A percentile compares a stretch with the other conserved stretches of the same genome.
These are phyloP conservation scores for Coreoperca whiteheadi DNA, from an alignment of 2,113 vertebrate genomes.

Conservation along the genomic window DNA sequence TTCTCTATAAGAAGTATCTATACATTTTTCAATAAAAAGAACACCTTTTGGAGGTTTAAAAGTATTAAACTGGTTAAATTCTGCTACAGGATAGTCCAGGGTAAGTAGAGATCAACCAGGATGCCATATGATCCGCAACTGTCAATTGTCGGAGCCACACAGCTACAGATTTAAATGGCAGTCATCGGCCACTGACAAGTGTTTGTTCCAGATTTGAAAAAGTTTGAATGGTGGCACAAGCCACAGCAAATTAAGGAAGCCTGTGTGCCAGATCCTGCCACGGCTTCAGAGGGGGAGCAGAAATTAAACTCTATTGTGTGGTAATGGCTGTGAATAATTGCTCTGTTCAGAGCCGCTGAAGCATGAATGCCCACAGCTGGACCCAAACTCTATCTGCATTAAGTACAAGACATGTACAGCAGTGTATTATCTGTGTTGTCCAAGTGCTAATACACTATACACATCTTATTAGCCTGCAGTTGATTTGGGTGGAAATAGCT, in stretches of 20 bases:
- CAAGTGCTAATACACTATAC: constrained; percentile 34
- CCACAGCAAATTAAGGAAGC: constrained; percentile 72
- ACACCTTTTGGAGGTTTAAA: neutral
- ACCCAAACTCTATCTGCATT: constrained; percentile 63
- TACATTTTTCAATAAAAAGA: neutral
- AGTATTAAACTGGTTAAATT: neutral
- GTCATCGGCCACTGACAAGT: constrained; percentile 43
- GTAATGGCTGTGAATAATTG: constrained; percentile 81
- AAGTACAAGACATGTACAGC: constrained; percentile 40
- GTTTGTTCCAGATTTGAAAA: constrained; percentile 60
- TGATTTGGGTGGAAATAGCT: neutral
- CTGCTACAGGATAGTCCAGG: neutral
- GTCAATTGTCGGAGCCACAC: constrained; percentile 14
- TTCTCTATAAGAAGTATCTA: neutral
- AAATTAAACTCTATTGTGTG: constrained; percentile 82
- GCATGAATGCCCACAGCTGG: constrained; percentile 71
- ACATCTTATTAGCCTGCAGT: neutral
- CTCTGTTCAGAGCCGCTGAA: constrained; percentile 74
- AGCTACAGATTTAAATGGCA: constrained; percentile 61
- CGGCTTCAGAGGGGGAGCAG: constrained; percentile 64
- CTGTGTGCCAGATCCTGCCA: constrained; percentile 70
- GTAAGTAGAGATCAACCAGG: neutral
- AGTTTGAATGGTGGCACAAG: constrained; percentile 76
- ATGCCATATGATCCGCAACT: neutral
- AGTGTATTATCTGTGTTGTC: constrained; percentile 31